Percentiles rank a stretch among this genome's conserved stretches.
phyloP scores from a whole-genome alignment of 2,797 vertebrate species.

The Esox lucius region DNA sequence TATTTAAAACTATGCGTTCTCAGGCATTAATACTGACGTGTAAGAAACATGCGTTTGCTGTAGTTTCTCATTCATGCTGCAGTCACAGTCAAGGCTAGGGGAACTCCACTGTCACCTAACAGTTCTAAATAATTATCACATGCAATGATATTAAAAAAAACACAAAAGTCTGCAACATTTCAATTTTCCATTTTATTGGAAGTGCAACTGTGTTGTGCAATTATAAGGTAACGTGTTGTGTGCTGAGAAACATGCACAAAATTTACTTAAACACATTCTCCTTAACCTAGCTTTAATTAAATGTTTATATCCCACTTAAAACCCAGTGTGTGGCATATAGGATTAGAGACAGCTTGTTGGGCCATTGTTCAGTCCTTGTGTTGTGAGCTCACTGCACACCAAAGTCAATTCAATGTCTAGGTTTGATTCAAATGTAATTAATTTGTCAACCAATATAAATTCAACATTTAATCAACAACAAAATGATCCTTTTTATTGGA shows the following conservation, averaged over 20 bases:
- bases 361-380: too few species aligned
- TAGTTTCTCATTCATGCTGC: too few species aligned
- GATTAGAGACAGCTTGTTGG: too few species aligned
- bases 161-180: slow-evolving; percentile 6
- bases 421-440: too few species aligned
- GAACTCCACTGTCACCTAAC: background rate
- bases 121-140: background rate
- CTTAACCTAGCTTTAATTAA: slow-evolving; percentile 54
- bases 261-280: slow-evolving; percentile 72
- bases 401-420: too few species aligned
- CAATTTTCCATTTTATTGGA: slow-evolving; percentile 85
- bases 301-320: slow-evolving; percentile 32
- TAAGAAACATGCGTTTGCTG: background rate
- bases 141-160: background rate
- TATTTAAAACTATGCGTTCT: background rate
- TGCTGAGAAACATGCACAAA: slow-evolving; percentile 91
- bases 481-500: too few species aligned
- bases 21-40: background rate
- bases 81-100: background rate
- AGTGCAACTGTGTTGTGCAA: slow-evolving; percentile 98
- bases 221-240: slow-evolving; percentile 87
- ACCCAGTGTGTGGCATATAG: too few species aligned
- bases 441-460: too few species aligned
- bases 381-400: too few species aligned
- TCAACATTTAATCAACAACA: too few species aligned